Evolutionary conservation across 2,888 invertebrate genomes (phyloP).

Genomic region (Idaea dimidiata): DNA sequence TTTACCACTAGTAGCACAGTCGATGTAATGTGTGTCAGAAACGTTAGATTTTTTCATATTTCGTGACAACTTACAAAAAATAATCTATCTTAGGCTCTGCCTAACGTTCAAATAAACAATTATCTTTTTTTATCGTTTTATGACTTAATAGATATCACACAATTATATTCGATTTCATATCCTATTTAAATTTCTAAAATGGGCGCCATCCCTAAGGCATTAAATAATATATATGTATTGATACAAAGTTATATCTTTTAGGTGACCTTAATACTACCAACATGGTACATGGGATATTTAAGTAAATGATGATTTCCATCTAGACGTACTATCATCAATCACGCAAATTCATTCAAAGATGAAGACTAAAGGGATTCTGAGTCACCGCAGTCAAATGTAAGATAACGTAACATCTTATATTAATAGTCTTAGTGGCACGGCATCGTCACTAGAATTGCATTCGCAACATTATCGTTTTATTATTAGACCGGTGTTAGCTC

Average conservation of each 20-base stretch:
- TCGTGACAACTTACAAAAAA: too few species aligned
- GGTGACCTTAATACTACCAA: neutral
- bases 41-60: too few species aligned
- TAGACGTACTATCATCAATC: neutral
- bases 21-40: too few species aligned
- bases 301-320: neutral
- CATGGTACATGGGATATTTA: neutral
- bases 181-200: too few species aligned
- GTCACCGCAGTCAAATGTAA: conserved; percentile 46
- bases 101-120: too few species aligned
- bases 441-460: conserved; percentile 64
- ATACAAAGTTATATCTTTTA: too few species aligned
- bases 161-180: too few species aligned
- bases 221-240: too few species aligned
- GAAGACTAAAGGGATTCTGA: conserved; percentile 29
- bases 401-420: conserved; percentile 49
- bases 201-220: too few species aligned
- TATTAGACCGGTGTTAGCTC: conserved; percentile 40
- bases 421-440: conserved; percentile 43
- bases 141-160: too few species aligned
- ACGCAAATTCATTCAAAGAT: neutral
- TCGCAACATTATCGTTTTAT: conserved; percentile 53
- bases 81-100: too few species aligned
- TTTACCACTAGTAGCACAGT: neutral
- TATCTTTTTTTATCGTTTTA: too few species aligned